Evolutionary conservation across 2,888 invertebrate genomes (phyloP).

Genomic region (Reticulitermes lucifugus): DNA sequence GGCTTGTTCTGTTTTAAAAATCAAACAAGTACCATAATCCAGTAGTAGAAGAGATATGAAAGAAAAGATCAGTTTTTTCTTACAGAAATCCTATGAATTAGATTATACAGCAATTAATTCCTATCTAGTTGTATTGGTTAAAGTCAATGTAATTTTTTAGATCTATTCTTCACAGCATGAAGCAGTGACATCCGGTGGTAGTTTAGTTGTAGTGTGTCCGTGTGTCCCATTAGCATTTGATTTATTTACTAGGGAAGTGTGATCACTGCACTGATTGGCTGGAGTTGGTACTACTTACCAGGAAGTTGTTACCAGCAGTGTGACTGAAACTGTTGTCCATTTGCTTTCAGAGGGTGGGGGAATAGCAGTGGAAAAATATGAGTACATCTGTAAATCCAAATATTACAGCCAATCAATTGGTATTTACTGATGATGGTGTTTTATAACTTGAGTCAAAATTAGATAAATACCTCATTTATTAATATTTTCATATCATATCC

Average conservation of each 20-base stretch:
- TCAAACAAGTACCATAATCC: no score
- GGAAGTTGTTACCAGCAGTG: neutral
- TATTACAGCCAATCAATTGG: neutral
- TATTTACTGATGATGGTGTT: no score
- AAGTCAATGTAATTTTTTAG: slow-evolving; percentile 3
- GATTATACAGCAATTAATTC: slow-evolving; percentile 45
- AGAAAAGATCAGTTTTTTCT: slow-evolving; percentile 12
- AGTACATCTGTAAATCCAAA: neutral
- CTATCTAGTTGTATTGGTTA: neutral
- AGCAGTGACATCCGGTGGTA: slow-evolving; percentile 26
- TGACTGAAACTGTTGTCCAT: neutral
- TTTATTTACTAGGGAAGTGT: neutral
- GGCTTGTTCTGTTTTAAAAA: no score
- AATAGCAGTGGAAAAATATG: neutral
- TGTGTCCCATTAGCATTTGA: slow-evolving; percentile 18
- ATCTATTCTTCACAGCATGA: slow-evolving; percentile 20
- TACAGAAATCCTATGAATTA: slow-evolving; percentile 3
- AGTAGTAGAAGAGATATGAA: neutral
- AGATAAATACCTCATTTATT: no score
- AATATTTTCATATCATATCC: no score
- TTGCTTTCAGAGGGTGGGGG: neutral
- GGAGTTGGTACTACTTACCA: neutral
- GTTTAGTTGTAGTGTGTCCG: slow-evolving; percentile 32
- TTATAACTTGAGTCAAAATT: no score
- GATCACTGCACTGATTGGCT: neutral